A percentile compares a stretch with the other conserved stretches of the same genome.
phyloP scores from a whole-genome alignment of 2,797 vertebrate species.

The Bothrops alternatus region DNA sequence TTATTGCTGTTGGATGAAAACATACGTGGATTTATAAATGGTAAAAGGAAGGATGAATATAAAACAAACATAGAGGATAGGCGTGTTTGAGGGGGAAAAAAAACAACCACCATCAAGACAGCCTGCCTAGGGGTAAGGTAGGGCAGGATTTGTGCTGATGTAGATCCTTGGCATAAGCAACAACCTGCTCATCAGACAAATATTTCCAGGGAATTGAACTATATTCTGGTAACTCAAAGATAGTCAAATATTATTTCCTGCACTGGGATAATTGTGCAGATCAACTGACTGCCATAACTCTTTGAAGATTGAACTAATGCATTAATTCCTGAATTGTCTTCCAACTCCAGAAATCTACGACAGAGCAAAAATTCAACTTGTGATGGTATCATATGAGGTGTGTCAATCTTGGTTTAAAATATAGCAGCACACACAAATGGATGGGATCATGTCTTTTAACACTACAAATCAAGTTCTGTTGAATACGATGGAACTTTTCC shows the following conservation, averaged over 20 bases:
- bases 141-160: not conserved
- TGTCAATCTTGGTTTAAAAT: not conserved
- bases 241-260: not conserved
- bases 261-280: not conserved
- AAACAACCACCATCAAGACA: too few species aligned
- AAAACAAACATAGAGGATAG: not conserved
- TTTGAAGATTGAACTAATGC: not conserved
- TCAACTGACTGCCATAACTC: not conserved
- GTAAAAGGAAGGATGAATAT: not conserved
- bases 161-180: not conserved
- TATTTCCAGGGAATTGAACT: not conserved
- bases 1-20: not conserved
- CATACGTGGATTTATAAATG: not conserved
- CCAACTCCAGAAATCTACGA: not conserved
- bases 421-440: not conserved
- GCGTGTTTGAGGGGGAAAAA: not conserved
- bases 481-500: not conserved
- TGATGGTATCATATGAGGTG: not conserved
- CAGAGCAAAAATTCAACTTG: not conserved
- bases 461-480: not conserved
- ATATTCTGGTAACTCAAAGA: not conserved
- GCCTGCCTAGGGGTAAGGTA: not conserved
- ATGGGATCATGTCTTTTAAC: not conserved
- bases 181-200: not conserved
- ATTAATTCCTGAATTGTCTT: not conserved